phyloP scores from a whole-genome alignment of 2,113 vertebrate species.

The Antechinus flavipes region DNA sequence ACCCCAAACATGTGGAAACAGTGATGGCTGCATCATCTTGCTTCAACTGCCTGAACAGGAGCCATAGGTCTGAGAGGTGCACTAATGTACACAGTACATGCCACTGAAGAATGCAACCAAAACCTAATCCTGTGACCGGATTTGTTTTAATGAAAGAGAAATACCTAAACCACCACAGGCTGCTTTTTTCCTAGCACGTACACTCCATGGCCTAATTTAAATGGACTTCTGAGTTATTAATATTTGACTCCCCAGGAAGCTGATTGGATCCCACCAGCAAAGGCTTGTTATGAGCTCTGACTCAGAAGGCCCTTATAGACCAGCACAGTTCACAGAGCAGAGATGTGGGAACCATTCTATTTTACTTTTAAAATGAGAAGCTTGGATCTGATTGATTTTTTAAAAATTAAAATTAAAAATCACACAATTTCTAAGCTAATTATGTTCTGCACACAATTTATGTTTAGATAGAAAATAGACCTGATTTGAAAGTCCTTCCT shows the following conservation, averaged over 20 bases:
- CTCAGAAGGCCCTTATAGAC: background rate
- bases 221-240: background rate
- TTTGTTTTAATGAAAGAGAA: background rate
- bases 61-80: background rate
- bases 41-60: background rate
- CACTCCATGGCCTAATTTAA: background rate
- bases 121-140: background rate
- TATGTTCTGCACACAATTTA: constrained; percentile 24
- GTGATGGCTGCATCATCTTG: background rate
- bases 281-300: background rate
- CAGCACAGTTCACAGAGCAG: background rate
- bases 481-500: background rate
- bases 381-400: background rate
- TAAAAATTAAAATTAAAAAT: constrained; percentile 41
- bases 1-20: constrained; percentile 12
- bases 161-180: background rate
- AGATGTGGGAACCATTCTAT: background rate
- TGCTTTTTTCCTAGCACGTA: background rate
- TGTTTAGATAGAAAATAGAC: background rate
- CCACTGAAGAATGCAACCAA: constrained; percentile 7
- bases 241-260: background rate
- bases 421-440: background rate
- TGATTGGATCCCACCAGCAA: background rate
- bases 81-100: background rate
- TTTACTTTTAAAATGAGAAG: constrained; percentile 17